phyloP scores from a whole-genome alignment of 2,797 vertebrate species.

The Rallus crepitans region DNA sequence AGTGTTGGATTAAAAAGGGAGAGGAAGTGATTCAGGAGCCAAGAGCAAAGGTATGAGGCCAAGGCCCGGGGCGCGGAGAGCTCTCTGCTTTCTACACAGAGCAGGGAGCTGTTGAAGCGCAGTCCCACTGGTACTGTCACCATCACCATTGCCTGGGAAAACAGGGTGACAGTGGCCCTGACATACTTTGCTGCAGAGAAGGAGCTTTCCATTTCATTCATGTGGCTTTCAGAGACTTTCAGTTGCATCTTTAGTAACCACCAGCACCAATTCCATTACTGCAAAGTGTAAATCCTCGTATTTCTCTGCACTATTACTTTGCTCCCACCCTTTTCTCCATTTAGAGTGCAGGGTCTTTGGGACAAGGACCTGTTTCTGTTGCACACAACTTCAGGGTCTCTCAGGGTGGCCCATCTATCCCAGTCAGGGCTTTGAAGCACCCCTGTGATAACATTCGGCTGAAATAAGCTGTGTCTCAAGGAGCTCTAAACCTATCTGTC shows the following conservation, averaged over 20 bases:
- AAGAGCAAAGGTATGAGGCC: background rate
- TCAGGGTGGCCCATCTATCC: background rate
- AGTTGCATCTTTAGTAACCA: background rate
- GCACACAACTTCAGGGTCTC: background rate
- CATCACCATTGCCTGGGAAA: background rate
- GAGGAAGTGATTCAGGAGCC: background rate
- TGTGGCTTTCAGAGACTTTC: background rate
- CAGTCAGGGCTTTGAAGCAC: background rate
- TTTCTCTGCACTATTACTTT: background rate
- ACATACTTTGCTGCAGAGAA: too few species aligned
- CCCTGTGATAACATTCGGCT: background rate
- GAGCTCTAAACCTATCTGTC: constrained; percentile 2
- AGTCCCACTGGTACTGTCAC: background rate
- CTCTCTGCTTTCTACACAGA: background rate
- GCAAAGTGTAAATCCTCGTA: background rate
- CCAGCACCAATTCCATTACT: background rate
- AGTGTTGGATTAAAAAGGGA: background rate
- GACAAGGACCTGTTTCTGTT: background rate
- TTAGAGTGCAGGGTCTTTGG: background rate
- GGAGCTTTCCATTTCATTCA: background rate
- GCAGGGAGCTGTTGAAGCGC: background rate
- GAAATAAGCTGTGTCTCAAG: background rate
- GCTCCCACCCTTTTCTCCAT: background rate
- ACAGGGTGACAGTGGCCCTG: background rate
- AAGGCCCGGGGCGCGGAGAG: background rate